phyloP scores from a whole-genome alignment of 2,797 vertebrate genomes.

The Crax fasciolata region DNA sequence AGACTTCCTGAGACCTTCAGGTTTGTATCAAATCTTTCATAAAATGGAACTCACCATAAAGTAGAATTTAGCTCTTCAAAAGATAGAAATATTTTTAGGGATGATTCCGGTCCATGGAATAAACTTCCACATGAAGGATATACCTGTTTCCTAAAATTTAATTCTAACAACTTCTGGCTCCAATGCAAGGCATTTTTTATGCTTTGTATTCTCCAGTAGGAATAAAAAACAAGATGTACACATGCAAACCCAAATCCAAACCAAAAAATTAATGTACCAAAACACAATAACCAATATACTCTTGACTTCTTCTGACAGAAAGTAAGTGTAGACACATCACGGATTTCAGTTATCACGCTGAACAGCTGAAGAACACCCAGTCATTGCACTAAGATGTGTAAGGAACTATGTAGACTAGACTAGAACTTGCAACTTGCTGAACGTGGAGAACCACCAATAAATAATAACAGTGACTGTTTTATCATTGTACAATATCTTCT shows the following conservation, averaged over 20 bases:
- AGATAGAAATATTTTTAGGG: background rate
- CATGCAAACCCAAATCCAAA: background rate
- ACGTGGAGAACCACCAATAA: background rate
- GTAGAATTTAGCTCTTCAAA: background rate
- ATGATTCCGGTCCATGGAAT: background rate
- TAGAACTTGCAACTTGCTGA: background rate
- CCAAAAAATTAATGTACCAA: background rate
- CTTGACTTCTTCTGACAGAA: background rate
- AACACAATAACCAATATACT: background rate
- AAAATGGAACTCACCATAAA: background rate
- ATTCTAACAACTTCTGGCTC: background rate
- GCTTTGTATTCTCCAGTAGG: background rate
- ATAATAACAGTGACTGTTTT: background rate
- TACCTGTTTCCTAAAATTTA: background rate
- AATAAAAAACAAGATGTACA: background rate
- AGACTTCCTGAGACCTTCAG: background rate
- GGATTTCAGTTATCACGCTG: background rate
- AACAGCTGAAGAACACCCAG: background rate
- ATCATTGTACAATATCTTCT: background rate
- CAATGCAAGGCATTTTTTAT: background rate
- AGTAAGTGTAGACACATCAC: background rate
- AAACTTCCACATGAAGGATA: background rate
- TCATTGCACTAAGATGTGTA: background rate
- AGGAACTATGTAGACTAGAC: background rate
- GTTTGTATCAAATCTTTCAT: background rate